Percentiles rank a stretch among this genome's conserved stretches.
phyloP scores from a whole-genome alignment of 2,797 vertebrate species.

The Psittacula echo region DNA sequence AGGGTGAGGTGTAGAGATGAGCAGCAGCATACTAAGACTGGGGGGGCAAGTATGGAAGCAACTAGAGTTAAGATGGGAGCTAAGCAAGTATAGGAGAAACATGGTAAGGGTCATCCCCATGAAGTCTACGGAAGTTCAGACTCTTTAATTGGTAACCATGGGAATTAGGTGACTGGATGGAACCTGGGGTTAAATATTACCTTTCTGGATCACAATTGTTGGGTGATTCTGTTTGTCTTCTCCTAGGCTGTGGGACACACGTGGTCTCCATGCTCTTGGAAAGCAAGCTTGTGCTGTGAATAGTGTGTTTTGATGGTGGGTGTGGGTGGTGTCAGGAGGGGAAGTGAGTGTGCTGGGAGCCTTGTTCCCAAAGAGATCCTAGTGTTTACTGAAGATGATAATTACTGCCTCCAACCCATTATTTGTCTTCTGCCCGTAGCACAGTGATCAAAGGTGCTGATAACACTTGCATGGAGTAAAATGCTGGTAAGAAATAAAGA shows the following conservation, averaged over 20 bases:
- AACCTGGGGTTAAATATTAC: background rate
- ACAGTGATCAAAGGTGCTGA: background rate
- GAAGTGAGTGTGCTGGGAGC: background rate
- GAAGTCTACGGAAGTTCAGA: background rate
- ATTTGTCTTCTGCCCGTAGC: background rate
- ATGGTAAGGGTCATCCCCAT: background rate
- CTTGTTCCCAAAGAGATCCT: background rate
- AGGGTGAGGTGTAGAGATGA: background rate
- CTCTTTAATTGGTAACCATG: background rate
- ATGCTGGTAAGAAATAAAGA: background rate
- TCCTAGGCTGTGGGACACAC: background rate
- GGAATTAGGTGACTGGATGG: background rate
- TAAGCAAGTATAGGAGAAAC: fast-evolving
- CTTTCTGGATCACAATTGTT: background rate
- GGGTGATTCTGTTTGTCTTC: background rate
- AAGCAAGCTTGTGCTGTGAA: background rate
- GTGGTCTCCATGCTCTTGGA: background rate
- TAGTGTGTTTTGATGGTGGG: background rate
- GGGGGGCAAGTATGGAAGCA: background rate
- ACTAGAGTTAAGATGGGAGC: background rate
- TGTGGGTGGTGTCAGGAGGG: constrained; percentile 9
- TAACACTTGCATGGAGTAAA: background rate
- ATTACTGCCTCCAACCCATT: background rate
- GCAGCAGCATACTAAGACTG: background rate
- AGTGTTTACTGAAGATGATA: background rate